These are phyloP conservation scores for Odontocolon sp. DNA, from an alignment of 2,888 invertebrate genomes.

Conservation along the genomic window DNA sequence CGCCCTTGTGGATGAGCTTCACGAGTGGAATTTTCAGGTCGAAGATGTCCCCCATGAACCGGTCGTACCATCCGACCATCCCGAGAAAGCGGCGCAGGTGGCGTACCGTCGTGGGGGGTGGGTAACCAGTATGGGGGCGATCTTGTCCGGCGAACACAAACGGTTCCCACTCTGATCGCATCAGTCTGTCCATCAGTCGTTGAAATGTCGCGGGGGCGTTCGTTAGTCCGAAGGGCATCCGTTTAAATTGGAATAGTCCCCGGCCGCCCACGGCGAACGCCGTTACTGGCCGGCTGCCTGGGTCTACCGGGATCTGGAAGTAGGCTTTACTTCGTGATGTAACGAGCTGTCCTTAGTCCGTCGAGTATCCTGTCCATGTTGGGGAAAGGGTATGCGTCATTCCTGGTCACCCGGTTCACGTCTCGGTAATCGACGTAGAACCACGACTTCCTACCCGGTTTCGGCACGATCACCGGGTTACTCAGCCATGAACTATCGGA, in stretches of 20 bases:
- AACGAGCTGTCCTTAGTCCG: background rate
- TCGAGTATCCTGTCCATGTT: conserved; percentile 1
- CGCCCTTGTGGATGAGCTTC: background rate
- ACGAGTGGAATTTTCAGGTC: background rate
- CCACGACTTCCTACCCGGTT: background rate
- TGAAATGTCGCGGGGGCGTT: conserved; percentile 30
- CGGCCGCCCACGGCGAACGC: no score
- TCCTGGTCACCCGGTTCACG: no score
- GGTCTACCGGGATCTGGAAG: no score
- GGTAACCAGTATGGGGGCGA: background rate
- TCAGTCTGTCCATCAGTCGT: conserved; percentile 6
- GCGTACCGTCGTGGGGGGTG: conserved; percentile 8
- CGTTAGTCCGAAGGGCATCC: no score
- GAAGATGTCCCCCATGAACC: background rate
- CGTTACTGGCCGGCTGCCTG: no score
- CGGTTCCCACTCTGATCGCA: conserved; percentile 8
- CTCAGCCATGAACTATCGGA: background rate
- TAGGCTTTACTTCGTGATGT: no score
- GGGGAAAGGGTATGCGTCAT: conserved; percentile 21
- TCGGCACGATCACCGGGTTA: conserved; percentile 12
- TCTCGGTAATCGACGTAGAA: no score
- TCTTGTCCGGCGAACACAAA: background rate
- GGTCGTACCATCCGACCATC: background rate
- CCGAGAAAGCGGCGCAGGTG: background rate
- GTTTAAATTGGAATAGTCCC: no score